Evolutionary conservation across 2,888 invertebrate genomes (phyloP).

Genomic region (Epinotia bilunana): DNA sequence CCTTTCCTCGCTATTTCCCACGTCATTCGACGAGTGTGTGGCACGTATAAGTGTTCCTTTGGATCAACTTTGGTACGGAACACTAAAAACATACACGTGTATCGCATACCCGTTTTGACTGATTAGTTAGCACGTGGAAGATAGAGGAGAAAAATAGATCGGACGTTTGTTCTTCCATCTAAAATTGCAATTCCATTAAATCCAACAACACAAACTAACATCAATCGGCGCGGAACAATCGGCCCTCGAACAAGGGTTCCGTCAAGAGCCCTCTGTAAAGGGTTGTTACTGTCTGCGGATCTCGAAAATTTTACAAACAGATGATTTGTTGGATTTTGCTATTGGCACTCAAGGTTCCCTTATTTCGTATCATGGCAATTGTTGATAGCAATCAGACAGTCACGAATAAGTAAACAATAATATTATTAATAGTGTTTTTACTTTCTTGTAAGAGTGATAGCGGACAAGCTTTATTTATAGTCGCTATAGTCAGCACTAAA

Average conservation of each 20-base stretch:
- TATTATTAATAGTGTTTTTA: not conserved
- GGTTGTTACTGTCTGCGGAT: slow-evolving; percentile 73
- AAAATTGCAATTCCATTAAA: slow-evolving; percentile 26
- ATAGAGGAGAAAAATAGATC: not conserved
- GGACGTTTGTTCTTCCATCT: not conserved
- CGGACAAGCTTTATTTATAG: too few relatives aligned
- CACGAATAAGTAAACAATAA: not conserved
- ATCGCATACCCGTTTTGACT: too few relatives aligned
- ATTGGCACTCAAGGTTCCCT: slow-evolving; percentile 61
- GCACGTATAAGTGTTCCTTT: too few relatives aligned
- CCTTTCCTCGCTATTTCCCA: too few relatives aligned
- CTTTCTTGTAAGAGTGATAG: too few relatives aligned
- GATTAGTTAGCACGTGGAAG: too few relatives aligned
- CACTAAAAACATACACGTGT: too few relatives aligned
- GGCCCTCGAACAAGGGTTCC: slow-evolving; percentile 55
- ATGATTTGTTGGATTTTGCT: slow-evolving; percentile 79
- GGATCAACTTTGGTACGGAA: too few relatives aligned
- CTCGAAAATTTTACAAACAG: slow-evolving; percentile 71
- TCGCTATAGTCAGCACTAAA: too few relatives aligned
- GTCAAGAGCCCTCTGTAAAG: slow-evolving; percentile 66
- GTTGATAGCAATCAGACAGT: not conserved
- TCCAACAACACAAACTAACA: slow-evolving; percentile 31
- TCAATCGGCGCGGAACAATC: slow-evolving; percentile 50
- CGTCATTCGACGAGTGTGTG: too few relatives aligned
- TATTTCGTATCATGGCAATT: slow-evolving; percentile 55